Percentiles rank a stretch among this genome's conserved stretches.
phyloP scores from a whole-genome alignment of 2,888 invertebrate genomes.

The Maniola hyperantus region DNA sequence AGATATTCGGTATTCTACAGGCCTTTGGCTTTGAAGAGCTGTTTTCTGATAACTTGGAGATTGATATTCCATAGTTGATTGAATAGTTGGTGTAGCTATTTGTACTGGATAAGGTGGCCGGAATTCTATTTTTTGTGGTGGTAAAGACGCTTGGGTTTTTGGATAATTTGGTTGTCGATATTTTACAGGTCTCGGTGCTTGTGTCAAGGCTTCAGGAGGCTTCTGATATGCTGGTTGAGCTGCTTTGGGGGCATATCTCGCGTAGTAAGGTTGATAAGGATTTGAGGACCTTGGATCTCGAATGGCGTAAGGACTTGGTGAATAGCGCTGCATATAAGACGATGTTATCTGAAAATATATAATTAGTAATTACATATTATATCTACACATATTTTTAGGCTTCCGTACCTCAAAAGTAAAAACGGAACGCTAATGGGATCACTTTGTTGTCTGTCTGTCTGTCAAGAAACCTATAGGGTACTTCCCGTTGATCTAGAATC shows the following conservation, averaged over 20 bases:
- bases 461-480: too few relatives aligned
- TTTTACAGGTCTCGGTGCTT: not conserved
- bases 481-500: too few relatives aligned
- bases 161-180: not conserved
- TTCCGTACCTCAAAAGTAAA: too few relatives aligned
- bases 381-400: too few relatives aligned
- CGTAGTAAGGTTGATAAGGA: constrained; percentile 3
- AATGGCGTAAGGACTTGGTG: constrained; percentile 14
- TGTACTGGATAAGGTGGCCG: constrained; percentile 6
- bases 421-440: too few relatives aligned
- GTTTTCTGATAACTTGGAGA: constrained; percentile 3
- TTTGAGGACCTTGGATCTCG: not conserved
- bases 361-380: not conserved
- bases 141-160: not conserved
- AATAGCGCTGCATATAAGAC: constrained; percentile 26
- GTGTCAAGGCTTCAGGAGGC: constrained; percentile 5
- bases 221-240: not conserved
- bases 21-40: not conserved
- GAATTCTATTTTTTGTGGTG: constrained; percentile 13
- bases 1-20: not conserved
- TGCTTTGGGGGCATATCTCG: not conserved
- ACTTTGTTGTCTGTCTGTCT: too few relatives aligned
- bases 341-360: constrained; percentile 27
- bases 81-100: not conserved
- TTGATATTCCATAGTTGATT: not conserved